Evolutionary conservation across 2,797 vertebrate genomes (phyloP), one percentile per base, ranked within the genome.

Genomic region (Chloroceryle inda): DNA sequence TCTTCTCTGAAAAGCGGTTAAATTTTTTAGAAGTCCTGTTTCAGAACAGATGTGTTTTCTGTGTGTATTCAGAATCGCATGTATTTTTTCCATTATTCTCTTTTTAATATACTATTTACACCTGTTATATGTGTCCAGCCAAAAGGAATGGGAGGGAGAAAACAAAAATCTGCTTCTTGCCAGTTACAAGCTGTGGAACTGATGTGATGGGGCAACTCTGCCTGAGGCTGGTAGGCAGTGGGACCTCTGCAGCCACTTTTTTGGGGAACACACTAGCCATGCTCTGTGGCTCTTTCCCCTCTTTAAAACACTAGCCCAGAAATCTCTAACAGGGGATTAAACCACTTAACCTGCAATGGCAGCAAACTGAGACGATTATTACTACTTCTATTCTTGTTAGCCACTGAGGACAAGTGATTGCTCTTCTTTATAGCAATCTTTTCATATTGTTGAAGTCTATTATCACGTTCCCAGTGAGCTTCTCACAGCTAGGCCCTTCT

Each of bases 1-100:
- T 84, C 82, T 84, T 78, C 69, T n/a, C 37, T 73, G 50, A 86
- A 84, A 88, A 94, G 63, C 35, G 76, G 59, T n/a, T 35, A 24
- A 23, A 58, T 35, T 33, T 56, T 56, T 56, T 6, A 14, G 33
- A 56, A 33, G 55, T 56, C 13, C 55, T 35, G n/a, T 58, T 94
- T 94, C 52, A 67, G 59, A 94, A 75, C 69, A 92, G 55, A 78
- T 81, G 11, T 61, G 38, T 91, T 93, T 92, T 23, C 58, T 68
- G 22, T 47, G 35, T n/a, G 19, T 44, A 27, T 81, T 82, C 69
- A 66, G 31, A 76, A 75, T 69, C 1, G 0, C 62, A 74, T 75
- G 58, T 88, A 50, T 53, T 88, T 85, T 89, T 92, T 85, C 73
- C 20, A 4, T 73, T 29, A 69, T 19, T 49, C 42, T 71, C 11